Evolutionary conservation across 2,113 vertebrate species (phyloP).

Genomic region (Apodemus sylvaticus): DNA sequence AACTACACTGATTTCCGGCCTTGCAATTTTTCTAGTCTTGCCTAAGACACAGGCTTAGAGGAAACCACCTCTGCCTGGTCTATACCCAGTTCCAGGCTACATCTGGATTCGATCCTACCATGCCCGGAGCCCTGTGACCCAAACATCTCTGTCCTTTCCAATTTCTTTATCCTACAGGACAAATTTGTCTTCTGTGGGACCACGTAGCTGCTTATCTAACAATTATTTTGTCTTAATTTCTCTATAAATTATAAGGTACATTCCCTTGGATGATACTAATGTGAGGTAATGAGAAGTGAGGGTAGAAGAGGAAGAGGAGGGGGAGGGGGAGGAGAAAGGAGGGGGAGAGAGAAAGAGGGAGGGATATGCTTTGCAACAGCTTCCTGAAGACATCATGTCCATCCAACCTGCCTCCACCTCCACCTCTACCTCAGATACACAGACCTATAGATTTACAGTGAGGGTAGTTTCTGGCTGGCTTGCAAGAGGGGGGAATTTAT

Average conservation of each 20-base stretch:
- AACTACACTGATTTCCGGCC: background rate
- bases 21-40: background rate
- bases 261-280: background rate
- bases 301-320: too few species aligned
- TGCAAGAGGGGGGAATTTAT: background rate
- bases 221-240: background rate
- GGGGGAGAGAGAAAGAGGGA: too few species aligned
- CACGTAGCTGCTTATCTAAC: background rate
- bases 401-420: too few species aligned
- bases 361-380: background rate
- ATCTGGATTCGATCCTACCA: background rate
- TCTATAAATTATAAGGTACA: background rate
- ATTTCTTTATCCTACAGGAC: background rate
- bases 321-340: too few species aligned
- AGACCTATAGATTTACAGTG: background rate
- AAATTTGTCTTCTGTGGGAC: constrained; percentile 1
- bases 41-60: background rate
- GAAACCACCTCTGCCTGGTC: background rate
- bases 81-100: background rate
- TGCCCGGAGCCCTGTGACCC: background rate
- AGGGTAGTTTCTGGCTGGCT: background rate
- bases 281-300: background rate
- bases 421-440: background rate
- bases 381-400: background rate
- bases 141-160: constrained; percentile 21